Base-by-base conservation (phyloP, 2,888 invertebrate species). In the Trilocha varians region DNA sequence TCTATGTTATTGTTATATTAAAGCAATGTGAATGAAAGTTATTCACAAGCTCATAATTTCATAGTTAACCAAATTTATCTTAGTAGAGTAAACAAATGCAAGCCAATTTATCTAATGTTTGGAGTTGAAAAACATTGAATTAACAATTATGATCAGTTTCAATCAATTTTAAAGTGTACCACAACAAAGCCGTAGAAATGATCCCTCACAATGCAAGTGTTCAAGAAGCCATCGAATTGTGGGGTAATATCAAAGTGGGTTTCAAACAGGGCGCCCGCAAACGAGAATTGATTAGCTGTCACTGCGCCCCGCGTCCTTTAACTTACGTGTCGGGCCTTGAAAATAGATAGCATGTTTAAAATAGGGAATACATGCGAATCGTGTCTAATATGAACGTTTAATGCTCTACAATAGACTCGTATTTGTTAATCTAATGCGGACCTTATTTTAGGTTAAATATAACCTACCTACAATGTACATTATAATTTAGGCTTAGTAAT, bases 271-370 rank as follows among this genome's bases (percentile, higher is more conserved):
- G 52, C 44, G 45, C 53, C 50, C 17, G 39, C 33, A 43, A 52
- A 57, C 48, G 50, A 43, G 59, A 62, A 71, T 70, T 72, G 70
- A 72, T 71, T 70, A 69, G 62, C 66, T 70, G 69, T 64, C 69
- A 60, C 36, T 46, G 45, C 36, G 46, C 46, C 43, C 42, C 47
- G 35, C 39, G 45, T 39, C 45, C 37, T n/a, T n/a, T 33, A 44
- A 42, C 39, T 40, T 34, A 34, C 16, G 18, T 34, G 38, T 40
- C 38, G 44, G 50, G 55, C 53, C 32, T 44, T 38, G 36, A 47
- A 51, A 58, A 34, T 25, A 25, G 25, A 25, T 25, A 25, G 1
- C 8, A 25, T 11, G 25, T 11, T 6, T 25, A 25, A 25, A 25
- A 25, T 11, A 11, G 11, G 11, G 25, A 25, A 25, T 25, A 3